Conservation (phyloP, 1,140 invertebrate species). For the Papilio xuthus region DNA sequence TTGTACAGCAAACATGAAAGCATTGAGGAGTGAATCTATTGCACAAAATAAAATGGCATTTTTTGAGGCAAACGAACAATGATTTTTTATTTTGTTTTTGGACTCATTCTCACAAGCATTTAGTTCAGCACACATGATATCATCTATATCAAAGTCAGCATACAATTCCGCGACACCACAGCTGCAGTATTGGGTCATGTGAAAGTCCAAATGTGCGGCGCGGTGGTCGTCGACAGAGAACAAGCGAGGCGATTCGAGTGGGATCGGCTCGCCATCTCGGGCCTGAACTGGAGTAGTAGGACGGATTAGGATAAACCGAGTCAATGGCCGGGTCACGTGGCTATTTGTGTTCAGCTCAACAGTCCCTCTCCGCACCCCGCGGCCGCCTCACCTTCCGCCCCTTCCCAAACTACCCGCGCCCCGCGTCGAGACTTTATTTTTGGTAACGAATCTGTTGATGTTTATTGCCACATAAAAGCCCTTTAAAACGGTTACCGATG, state of each 20-base stretch:
- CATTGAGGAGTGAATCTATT: neutral
- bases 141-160: conserved; percentile 27
- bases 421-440: conserved; percentile 59
- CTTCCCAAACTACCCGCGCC: conserved; percentile 59
- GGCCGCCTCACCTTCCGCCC: conserved; percentile 57
- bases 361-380: conserved; percentile 47
- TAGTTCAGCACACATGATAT: neutral
- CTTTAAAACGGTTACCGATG: conserved; percentile 31
- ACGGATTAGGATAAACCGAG: conserved; percentile 80
- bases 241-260: conserved; percentile 36
- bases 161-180: conserved; percentile 42
- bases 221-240: conserved; percentile 45
- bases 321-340: conserved; percentile 79
- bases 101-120: conserved; percentile 15
- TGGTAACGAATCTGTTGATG: conserved; percentile 66
- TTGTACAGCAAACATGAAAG: neutral
- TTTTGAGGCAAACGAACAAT: neutral
- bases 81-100: neutral
- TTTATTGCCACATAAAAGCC: conserved; percentile 37
- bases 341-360: conserved; percentile 73
- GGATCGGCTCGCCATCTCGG: conserved; percentile 56
- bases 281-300: conserved; percentile 78
- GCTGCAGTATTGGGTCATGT: conserved; percentile 57
- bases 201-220: conserved; percentile 56
- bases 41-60: neutral